Conservation (phyloP, 2,113 vertebrate genomes). For the Dryoscopus gambensis region DNA sequence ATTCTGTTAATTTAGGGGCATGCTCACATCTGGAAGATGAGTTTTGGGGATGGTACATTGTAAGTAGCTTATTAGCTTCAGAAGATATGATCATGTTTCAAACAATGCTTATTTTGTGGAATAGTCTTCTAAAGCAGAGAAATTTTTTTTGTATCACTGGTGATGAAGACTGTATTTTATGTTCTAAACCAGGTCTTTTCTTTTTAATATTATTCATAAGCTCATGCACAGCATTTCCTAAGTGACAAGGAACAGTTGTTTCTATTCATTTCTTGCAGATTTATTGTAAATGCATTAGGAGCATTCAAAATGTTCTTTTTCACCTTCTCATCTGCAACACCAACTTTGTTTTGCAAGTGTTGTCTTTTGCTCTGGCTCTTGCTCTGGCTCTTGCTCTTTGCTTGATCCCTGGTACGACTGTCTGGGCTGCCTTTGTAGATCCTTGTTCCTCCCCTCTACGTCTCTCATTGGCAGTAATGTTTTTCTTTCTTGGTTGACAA, state of each 20-base stretch:
- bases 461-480: neutral
- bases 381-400: neutral
- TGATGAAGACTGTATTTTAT: neutral
- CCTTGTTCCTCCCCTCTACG: neutral
- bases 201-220: neutral
- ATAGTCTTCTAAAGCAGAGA: neutral
- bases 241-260: neutral
- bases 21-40: neutral
- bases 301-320: neutral
- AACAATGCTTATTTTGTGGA: neutral
- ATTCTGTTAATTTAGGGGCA: neutral
- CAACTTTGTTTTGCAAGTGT: neutral
- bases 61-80: neutral
- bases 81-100: neutral
- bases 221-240: neutral
- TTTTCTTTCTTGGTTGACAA: neutral
- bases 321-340: neutral
- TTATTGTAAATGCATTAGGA: neutral
- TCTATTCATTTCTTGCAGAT: neutral
- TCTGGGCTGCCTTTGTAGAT: neutral
- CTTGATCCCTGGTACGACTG: neutral
- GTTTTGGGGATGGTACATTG: neutral
- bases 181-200: neutral
- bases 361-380: neutral
- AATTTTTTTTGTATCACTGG: neutral